Conservation (phyloP, 64 coral and sea anemone genomes). For the Hydrozoanthus tunicans region DNA sequence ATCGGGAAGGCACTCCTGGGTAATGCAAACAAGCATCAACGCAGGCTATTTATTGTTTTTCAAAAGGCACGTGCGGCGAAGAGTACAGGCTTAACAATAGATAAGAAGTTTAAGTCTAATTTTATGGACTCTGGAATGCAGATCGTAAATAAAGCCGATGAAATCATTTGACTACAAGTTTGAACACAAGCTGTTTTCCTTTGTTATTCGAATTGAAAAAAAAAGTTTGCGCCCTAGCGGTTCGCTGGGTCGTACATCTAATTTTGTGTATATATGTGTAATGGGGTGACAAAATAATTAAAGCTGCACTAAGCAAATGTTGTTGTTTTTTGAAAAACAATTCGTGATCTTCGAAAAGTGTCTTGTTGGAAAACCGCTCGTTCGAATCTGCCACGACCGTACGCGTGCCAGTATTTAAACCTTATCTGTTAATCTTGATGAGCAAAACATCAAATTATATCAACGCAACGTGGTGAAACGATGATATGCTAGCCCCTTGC, state of each 20-base stretch:
- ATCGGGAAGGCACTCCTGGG: not conserved
- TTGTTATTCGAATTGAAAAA: not conserved
- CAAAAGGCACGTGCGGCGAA: conserved; percentile 48
- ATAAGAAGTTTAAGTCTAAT: not conserved
- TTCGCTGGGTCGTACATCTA: too few relatives aligned
- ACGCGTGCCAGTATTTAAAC: conserved; percentile 51
- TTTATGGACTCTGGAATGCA: not conserved
- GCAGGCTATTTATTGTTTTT: conserved; percentile 54
- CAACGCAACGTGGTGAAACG: conserved; percentile 19
- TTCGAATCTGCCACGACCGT: conserved; percentile 1
- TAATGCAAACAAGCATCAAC: conserved; percentile 23
- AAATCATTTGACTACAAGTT: conserved; percentile 16
- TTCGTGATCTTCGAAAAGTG: conserved; percentile 45
- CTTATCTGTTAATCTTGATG: conserved; percentile 57
- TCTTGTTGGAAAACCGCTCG: conserved; percentile 41
- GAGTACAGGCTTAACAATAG: conserved; percentile 50
- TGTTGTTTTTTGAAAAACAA: conserved; percentile 55
- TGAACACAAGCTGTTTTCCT: conserved; percentile 18
- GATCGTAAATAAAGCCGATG: not conserved
- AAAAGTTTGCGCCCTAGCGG: not conserved
- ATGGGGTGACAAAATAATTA: conserved; percentile 62
- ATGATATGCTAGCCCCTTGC: not conserved
- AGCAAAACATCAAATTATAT: conserved; percentile 50
- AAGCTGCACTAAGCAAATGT: conserved; percentile 59
- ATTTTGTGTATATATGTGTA: conserved; percentile 52